Base-by-base conservation (phyloP, 2,888 invertebrate genomes). In the Callyntrura guangdongensis region DNA sequence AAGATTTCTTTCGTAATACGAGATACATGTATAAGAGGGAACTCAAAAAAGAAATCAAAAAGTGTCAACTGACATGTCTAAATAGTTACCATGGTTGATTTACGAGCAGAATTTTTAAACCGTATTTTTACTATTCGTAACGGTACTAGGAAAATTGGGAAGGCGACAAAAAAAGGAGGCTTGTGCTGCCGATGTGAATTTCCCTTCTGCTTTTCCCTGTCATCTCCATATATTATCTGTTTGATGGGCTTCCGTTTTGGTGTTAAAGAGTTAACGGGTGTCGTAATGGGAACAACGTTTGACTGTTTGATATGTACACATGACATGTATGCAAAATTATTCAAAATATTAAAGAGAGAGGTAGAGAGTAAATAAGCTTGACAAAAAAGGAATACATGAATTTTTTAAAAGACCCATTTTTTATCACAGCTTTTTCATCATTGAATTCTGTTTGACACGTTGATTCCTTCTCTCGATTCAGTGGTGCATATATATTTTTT, bases 81-180 rank as follows among this genome's bases (percentile, higher is more conserved):
- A 92, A 86, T 92, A 92, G 92, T 90, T 92, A 91, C 91, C 82
- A 90, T 89, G 89, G 91, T 92, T 93, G 92, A 93, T 93, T 93
- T 93, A 93, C 92, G 93, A 92, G 89, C 91, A 91, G 92, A 91
- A 92, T 92, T 93, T 92, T 92, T 91, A 69, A 88, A 81, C 36
- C 81, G 85, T 91, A 90, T 85, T 74, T 74, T 56, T 14, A 3
- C 56, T 67, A 14, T 67, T 45, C 36, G 36, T 6, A n/a, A 17
- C 17, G 45, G 69, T 45, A 69, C 45, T 17, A 14, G 3, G 6
- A 36, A 36, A 36, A 36, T 69, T 45, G 49, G 36, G 2, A 36
- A 36, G 36, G 6, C 36, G 36, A 36, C 36, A 36, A 4, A 36
- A 4, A 36, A 36, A 36, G 2, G 87, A 87, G 89, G 86, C 86